These are phyloP conservation scores for Crotalus viridis DNA, from an alignment of 2,113 vertebrate genomes.

Conservation along the genomic window DNA sequence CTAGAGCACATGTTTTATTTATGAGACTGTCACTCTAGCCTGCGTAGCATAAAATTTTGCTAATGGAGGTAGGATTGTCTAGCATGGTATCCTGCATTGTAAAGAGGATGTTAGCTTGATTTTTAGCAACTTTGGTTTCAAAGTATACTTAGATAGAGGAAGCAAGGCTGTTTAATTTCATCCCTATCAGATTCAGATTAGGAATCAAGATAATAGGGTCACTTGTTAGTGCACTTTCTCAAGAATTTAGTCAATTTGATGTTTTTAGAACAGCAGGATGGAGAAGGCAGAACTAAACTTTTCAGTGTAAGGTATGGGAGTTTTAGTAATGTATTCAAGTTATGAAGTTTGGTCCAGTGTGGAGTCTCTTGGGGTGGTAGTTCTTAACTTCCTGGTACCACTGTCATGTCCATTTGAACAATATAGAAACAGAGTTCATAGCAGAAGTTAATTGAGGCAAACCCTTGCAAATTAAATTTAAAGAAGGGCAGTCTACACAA, in stretches of 20 bases:
- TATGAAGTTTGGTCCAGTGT: neutral
- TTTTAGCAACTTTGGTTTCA: neutral
- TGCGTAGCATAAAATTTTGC: neutral
- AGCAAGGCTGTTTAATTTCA: neutral
- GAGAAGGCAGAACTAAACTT: neutral
- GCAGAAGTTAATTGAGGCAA: constrained; percentile 32
- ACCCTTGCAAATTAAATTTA: constrained; percentile 27
- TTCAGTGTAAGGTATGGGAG: neutral
- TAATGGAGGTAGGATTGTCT: neutral
- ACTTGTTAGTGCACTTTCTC: neutral
- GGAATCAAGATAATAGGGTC: neutral
- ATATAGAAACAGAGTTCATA: constrained; percentile 54
- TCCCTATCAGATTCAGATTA: neutral
- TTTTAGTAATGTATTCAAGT: neutral
- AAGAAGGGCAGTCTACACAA: constrained; percentile 33
- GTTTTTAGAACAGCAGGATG: neutral
- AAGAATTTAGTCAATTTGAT: neutral
- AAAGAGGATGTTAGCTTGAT: neutral
- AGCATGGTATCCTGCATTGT: neutral
- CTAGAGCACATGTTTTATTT: neutral
- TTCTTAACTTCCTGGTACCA: constrained; percentile 10
- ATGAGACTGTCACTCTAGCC: neutral
- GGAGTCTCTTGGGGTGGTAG: neutral
- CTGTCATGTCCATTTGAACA: constrained; percentile 43
- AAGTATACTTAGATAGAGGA: neutral